A percentile compares a stretch with the other conserved stretches of the same genome.
phyloP scores from a whole-genome alignment of 2,888 invertebrate genomes.

The Hydrotaea cyrtoneurina region DNA sequence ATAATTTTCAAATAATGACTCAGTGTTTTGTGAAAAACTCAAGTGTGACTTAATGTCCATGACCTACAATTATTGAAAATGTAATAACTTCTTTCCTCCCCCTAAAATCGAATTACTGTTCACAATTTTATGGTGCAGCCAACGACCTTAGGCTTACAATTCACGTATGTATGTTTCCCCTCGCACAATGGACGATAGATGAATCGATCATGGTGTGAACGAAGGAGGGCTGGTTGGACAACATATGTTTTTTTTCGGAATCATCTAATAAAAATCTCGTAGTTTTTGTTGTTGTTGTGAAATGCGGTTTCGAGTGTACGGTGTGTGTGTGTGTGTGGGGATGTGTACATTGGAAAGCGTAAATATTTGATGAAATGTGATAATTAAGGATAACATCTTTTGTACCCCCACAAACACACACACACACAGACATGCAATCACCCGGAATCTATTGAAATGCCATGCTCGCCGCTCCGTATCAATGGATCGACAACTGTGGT shows the following conservation, averaged over 20 bases:
- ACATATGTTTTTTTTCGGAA: conserved; percentile 11
- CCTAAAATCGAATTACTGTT: neutral
- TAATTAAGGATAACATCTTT: conserved; percentile 53
- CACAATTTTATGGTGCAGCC: neutral
- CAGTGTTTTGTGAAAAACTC: no score
- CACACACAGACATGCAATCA: neutral
- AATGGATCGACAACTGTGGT: conserved; percentile 17
- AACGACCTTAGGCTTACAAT: neutral
- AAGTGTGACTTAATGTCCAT: no score
- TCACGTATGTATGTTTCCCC: no score
- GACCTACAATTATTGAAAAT: no score
- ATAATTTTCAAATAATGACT: no score
- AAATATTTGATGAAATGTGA: conserved; percentile 46
- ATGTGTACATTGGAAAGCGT: conserved; percentile 28
- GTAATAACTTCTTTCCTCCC: no score
- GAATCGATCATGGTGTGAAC: no score
- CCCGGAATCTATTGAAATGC: neutral
- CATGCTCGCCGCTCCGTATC: no score
- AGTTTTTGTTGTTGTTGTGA: neutral
- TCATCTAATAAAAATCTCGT: neutral
- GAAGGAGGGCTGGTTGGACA: neutral
- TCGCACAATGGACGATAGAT: neutral
- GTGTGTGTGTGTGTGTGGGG: neutral
- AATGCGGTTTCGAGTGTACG: conserved; percentile 14
- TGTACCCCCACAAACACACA: neutral